Base-by-base conservation (phyloP, 2,113 vertebrate species). In the Rhizomys pruinosus region DNA sequence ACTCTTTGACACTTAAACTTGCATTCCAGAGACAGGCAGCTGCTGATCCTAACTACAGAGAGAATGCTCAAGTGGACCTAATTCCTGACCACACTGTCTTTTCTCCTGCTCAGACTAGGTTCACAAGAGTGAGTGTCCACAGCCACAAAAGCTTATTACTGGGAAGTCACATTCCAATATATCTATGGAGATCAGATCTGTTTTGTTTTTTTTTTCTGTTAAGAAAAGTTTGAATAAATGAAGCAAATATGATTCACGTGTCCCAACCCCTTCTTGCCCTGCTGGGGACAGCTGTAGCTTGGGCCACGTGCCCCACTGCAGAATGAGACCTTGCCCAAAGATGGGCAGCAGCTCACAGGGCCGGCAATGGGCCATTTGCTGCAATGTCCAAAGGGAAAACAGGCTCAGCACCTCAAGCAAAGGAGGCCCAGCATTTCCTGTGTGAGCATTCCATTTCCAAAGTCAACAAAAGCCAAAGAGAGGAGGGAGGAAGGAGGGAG, bases 401-500 rank as follows among this genome's bases (percentile, higher is more conserved):
- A 98, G 97, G 98, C 96, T 98, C 97, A 84, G 84, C 96, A 98
- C 96, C 97, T 98, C 97, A 96, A 98, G 97, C 97, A 98, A 98
- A 98, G 97, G 98, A 98, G 97, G 98, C 96, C 97, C 97, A 98
- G 97, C 96, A 98, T 97, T 98, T 98, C 98, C 98, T 98, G 98
- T 97, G 98, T 98, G 98, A 98, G 98, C 97, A 96, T 98, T 98
- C 97, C 97, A 98, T 98, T 98, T 98, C 98, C 97, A 97, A 97
- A 97, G 98, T 97, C 97, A 98, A 98, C 91, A 98, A 98, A 97
- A 98, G 97, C 97, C 97, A 97, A 98, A 97, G 91, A 78, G 94
- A 90, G 52, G n/a, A n/a, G n/a, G n/a, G n/a, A n/a, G n/a, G n/a
- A n/a, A n/a, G 4, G 20, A 86, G 23, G 39, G n/a, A 89, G 64